Base-by-base conservation (phyloP, 2,113 vertebrate species). In the Takifugu bimaculatus region DNA sequence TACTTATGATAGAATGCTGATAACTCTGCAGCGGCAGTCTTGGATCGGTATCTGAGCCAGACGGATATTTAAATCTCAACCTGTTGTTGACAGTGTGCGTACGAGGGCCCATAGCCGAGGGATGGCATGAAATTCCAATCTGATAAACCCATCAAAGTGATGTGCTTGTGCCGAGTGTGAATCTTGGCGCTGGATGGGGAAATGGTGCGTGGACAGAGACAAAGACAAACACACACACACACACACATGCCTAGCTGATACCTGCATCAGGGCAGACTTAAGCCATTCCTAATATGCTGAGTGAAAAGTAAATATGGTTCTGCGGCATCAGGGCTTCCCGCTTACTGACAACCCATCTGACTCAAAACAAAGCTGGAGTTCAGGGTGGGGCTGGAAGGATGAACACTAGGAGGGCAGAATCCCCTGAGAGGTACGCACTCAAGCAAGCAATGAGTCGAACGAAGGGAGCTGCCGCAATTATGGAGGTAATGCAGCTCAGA, bases 231-330 rank as follows among this genome's bases (percentile, higher is more conserved):
- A 59, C 51, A 55, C 45, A 61, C 54, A 68, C 63, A 3, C 25
- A 54, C 50, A 49, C 65, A 68, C 51, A 63, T 29, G 54, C 74
- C 63, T 74, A 75, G 72, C 68, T 80, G 72, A 80, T 88, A 88
- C 88, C 88, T 84, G 89, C 87, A 90, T 90, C 75, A 78, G 79
- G 86, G 86, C 42, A 49, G 50, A 48, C 62, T 77, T 78, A 82
- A 67, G 71, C 64, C 83, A 73, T 80, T 69, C 81, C 83, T 86
- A 83, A 90, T 83, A 72, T 43, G 80, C 77, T 88, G 85, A 88
- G 84, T 89, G 83, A 85, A 89, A 88, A 80, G 85, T 83, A 90
- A 90, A 90, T 87, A 88, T 9, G 1, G 48, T 26, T 1, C 72
- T 6, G 49, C 27, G 27, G 62, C 67, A 87, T 89, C 85, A 60